Evolutionary conservation across 1,140 invertebrate genomes (phyloP).

Genomic region (Meloidogyne hapla): DNA sequence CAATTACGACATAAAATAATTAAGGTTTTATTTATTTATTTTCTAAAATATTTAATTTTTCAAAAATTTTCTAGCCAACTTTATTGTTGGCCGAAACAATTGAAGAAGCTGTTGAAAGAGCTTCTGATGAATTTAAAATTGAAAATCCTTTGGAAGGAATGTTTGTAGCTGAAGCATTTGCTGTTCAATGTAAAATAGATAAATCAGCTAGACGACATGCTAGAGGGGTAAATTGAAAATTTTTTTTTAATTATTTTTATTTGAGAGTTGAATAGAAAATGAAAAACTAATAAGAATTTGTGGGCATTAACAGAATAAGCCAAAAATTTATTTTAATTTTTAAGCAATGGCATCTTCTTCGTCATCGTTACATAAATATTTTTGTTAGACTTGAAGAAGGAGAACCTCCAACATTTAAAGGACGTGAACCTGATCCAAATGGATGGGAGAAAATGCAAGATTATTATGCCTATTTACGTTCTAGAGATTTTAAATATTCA

Average conservation of each 20-base stretch:
- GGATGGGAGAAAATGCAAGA: constrained; percentile 63
- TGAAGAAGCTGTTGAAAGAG: constrained; percentile 55
- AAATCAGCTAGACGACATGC: constrained; percentile 58
- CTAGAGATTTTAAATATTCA: constrained; percentile 58
- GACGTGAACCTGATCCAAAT: constrained; percentile 33
- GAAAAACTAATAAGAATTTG: too few species aligned
- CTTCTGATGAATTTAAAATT: constrained; percentile 56
- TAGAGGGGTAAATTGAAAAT: constrained; percentile 45
- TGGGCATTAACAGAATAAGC: neutral
- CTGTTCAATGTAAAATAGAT: constrained; percentile 57
- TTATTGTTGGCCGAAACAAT: constrained; percentile 53
- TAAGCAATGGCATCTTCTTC: constrained; percentile 45
- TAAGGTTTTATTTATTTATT: constrained; percentile 40
- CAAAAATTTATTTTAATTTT: constrained; percentile 8
- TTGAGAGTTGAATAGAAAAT: neutral
- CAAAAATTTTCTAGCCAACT: constrained; percentile 43
- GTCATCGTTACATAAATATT: constrained; percentile 61
- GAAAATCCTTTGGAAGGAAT: constrained; percentile 50
- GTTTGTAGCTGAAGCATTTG: constrained; percentile 60
- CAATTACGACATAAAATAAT: constrained; percentile 50
- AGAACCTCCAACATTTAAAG: constrained; percentile 42
- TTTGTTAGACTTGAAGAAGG: constrained; percentile 58
- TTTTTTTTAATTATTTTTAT: neutral
- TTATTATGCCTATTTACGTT: constrained; percentile 59
- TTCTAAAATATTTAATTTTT: constrained; percentile 11